Percentiles rank a stretch among this genome's conserved stretches.
Evolutionary conservation across 1,140 invertebrate species (phyloP).

Genomic region (Laodelphax striatellus): DNA sequence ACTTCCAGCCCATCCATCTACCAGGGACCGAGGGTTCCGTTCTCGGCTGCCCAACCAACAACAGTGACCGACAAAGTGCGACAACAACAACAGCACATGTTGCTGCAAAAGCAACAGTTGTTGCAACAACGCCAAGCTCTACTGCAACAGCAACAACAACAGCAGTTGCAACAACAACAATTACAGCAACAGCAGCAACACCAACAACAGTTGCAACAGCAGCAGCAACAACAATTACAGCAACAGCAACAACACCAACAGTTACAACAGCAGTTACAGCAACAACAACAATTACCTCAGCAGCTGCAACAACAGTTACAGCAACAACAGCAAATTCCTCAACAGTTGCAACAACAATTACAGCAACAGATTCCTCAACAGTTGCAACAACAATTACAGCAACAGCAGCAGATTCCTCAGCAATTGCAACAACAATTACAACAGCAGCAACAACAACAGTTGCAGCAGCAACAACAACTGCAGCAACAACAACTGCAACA

Average conservation of each 20-base stretch:
- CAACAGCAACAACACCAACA: constrained; percentile 20
- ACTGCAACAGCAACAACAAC: constrained; percentile 37
- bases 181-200: constrained; percentile 30
- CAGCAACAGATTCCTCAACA: constrained; percentile 12
- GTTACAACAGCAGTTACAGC: constrained; percentile 26
- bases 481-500: constrained; percentile 21
- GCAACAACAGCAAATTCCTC: constrained; percentile 18
- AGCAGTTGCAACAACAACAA: constrained; percentile 36
- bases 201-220: constrained; percentile 5
- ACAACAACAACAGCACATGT: constrained; percentile 35
- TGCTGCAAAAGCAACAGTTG: constrained; percentile 31
- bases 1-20: constrained; percentile 6
- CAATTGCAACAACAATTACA: constrained; percentile 26
- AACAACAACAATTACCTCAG: constrained; percentile 21
- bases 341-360: constrained; percentile 36
- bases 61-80: constrained; percentile 4
- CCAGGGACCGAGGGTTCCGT: constrained; percentile 10
- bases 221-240: constrained; percentile 25
- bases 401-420: constrained; percentile 17
- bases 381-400: constrained; percentile 21
- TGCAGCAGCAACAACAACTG: constrained; percentile 14
- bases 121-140: constrained; percentile 27
- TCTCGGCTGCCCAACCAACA: constrained; percentile 3
- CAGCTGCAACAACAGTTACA: constrained; percentile 4
- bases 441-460: constrained; percentile 19